phyloP scores from a whole-genome alignment of 2,797 vertebrate genomes.

The Tarsius wallacei region DNA sequence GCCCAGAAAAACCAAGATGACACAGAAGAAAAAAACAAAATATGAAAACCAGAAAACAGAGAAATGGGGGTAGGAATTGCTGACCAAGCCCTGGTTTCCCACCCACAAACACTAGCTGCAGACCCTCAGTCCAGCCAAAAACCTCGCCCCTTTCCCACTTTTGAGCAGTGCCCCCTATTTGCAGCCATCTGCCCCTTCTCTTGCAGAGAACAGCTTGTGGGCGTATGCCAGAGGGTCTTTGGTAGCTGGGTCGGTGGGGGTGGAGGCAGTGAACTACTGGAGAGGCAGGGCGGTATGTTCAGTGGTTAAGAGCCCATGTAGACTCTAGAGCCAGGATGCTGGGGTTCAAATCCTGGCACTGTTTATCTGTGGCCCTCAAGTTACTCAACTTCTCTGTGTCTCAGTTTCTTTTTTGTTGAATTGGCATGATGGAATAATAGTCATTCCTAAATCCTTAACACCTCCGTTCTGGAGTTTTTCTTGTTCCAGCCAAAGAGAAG shows the following conservation, averaged over 20 bases:
- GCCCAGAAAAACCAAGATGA: constrained; percentile 75
- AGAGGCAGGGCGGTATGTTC: background rate
- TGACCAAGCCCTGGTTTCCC: background rate
- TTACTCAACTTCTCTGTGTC: background rate
- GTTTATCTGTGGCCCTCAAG: background rate
- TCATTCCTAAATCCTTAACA: background rate
- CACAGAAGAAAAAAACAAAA: background rate
- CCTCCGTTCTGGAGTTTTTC: background rate
- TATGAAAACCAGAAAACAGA: background rate
- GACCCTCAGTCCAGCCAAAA: background rate
- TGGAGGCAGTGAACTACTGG: background rate
- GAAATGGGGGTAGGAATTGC: background rate
- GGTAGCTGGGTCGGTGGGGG: background rate
- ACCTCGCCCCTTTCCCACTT: background rate
- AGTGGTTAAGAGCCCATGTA: background rate
- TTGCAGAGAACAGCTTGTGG: background rate
- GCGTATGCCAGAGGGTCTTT: background rate
- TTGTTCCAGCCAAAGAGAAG: background rate
- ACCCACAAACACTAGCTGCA: background rate
- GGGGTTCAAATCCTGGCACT: background rate
- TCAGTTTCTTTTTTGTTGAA: background rate
- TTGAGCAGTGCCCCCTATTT: background rate
- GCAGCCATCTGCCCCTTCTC: background rate
- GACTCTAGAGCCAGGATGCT: background rate
- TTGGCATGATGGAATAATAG: background rate